Base-by-base conservation (phyloP, 2,113 vertebrate genomes). In the Ameiurus melas region DNA sequence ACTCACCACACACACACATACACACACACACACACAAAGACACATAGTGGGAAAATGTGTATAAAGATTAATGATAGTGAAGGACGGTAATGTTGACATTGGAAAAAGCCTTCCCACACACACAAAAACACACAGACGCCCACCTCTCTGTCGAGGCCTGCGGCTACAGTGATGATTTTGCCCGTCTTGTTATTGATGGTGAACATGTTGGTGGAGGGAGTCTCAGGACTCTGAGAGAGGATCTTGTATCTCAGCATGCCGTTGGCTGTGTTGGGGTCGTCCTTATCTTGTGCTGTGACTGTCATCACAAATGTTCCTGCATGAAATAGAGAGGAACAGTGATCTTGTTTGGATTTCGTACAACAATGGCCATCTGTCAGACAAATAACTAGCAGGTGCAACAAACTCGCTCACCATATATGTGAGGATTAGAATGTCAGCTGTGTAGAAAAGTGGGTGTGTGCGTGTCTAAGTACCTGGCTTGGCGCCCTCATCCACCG, bases 181-280 rank as follows among this genome's bases (percentile, higher is more conserved):
- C 98, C 98, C 0, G 98, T 99, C 94, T 97, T 97, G 3, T 99
- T 99, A 95, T 99, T 99, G 92, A 99, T 99, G 89, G 98, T 99
- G 89, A 99, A 99, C 97, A 99, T 99, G 92, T 97, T 98, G 89
- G 97, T 94, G 62, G 97, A 98, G 1, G 98, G 97, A 87, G 96
- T 99, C 94, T 96, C 97, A 0, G 98, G 98, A 36, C 96, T 97
- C 94, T 99, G 98, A 6, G 98, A 99, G 68, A 99, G 91, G 91
- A 99, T 99, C 93, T 97, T 97, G 91, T 99, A 99, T 89, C 98
- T 95, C 91, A 99, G 89, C 97, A 99, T 98, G 85, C 98, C 98
- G 17, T 99, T 99, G 86, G 96, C 94, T 20, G 96, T 96, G 3
- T 96, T 97, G 14, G 97, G 97, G 91, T 99, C 98, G 20, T 99